Evolutionary conservation across 2,797 vertebrate species (phyloP), one percentile per base, ranked within the genome.

Genomic region (Typhlichthys subterraneus): DNA sequence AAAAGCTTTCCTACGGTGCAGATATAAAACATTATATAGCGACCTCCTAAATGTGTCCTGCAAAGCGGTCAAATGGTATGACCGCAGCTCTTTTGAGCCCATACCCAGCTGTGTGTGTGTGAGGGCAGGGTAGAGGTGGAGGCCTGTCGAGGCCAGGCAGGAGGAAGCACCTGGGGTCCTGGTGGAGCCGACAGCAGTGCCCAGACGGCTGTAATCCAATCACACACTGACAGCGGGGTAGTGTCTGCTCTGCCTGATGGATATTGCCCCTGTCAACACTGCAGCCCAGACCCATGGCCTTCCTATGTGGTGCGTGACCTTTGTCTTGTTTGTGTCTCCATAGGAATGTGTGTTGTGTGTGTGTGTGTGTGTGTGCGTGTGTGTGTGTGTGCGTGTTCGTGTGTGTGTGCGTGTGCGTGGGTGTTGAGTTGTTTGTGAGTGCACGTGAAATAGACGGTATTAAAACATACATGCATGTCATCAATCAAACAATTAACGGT

Each of bases 231-330:
- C 55, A 84, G 75, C 79, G 77, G 72, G 81, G 88, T 77, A 84
- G 76, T 79, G 69, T 92, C 90, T 91, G 82, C 80, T 54, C 56
- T 83, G 75, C 91, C 74, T 91, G 91, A 91, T 91, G 90, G 82
- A 91, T 86, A 81, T 82, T 87, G 63, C 81, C 92, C 87, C 70
- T 78, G 85, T 87, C 82, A 75, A 80, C 73, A 85, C 87, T 87
- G 84, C 53, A 76, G 60, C 69, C 42, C 19, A 68, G 63, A 77
- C 62, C 53, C 19, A 67, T 60, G 70, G 48, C 51, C 53, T 38
- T 53, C 63, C 56, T 58, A 59, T 53, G 33, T 29, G 19, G 17
- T 5, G 17, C 48, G 12, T 45, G 48, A 65, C 38, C 55, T 31
- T 23, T 63, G 17, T 65, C 69, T 56, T 47, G 49, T 3, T 47